Evolutionary conservation across 37 sponge, comb jelly and placozoan genomes (phyloP).

Genomic region (Axinella damicornis): DNA sequence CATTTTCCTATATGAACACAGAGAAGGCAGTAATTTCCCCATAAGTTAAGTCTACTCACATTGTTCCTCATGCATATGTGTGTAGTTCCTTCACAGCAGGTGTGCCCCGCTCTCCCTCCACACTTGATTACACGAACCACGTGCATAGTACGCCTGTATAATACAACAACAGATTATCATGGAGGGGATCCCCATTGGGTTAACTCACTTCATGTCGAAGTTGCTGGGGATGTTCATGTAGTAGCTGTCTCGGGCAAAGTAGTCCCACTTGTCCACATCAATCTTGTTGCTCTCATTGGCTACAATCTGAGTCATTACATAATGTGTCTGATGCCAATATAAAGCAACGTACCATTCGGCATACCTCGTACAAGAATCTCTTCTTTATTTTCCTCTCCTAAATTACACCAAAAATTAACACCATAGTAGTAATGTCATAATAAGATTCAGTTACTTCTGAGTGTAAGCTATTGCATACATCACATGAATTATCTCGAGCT

Average conservation of each 20-base stretch:
- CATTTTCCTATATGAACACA: too few species aligned
- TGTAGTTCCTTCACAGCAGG: neutral
- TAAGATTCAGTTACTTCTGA: too few species aligned
- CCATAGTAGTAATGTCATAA: too few species aligned
- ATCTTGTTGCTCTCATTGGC: slow-evolving; percentile 95
- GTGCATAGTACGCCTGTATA: neutral
- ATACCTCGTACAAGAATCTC: slow-evolving; percentile 96
- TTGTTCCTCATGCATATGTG: slow-evolving; percentile 93
- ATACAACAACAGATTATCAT: too few species aligned
- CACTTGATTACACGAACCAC: too few species aligned
- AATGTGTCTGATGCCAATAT: neutral
- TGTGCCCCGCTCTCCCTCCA: neutral
- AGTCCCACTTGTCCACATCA: slow-evolving; percentile 99
- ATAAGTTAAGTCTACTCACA: too few species aligned
- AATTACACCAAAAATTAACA: slow-evolving; percentile 78
- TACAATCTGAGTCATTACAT: slow-evolving; percentile 72
- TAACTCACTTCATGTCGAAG: slow-evolving; percentile 84
- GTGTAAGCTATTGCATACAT: too few species aligned
- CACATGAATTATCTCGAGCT: too few species aligned
- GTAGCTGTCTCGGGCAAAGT: slow-evolving; percentile 95
- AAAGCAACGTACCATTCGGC: neutral
- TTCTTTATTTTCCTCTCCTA: slow-evolving; percentile 81
- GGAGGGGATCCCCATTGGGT: too few species aligned
- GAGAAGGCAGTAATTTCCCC: too few species aligned
- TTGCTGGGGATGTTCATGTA: slow-evolving; percentile 86